Evolutionary conservation across 2,797 vertebrate genomes (phyloP).

Genomic region (Falco berigora): DNA sequence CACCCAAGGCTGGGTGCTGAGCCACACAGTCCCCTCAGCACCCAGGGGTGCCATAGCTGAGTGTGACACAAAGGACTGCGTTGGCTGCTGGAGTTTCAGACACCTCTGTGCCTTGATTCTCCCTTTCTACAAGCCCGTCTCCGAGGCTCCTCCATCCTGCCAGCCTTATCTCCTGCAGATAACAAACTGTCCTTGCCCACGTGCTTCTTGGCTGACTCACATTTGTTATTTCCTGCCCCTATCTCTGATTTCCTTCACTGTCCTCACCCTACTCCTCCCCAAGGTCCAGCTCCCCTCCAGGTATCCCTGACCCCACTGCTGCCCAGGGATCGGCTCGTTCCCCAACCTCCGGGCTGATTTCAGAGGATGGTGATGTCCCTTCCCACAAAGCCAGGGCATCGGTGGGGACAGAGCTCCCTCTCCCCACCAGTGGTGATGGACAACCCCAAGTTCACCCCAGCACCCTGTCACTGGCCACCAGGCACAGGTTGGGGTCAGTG

Average conservation of each 20-base stretch:
- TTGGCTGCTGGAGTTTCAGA: background rate
- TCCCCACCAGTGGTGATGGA: background rate
- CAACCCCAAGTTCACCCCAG: background rate
- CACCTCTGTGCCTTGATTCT: background rate
- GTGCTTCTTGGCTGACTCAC: background rate
- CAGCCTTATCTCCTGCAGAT: background rate
- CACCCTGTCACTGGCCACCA: background rate
- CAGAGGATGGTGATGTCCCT: background rate
- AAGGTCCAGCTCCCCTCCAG: background rate
- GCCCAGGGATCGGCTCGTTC: accelerated
- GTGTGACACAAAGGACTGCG: background rate
- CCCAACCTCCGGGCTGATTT: background rate
- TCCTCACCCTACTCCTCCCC: background rate
- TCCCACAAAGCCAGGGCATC: background rate
- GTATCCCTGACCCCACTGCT: background rate
- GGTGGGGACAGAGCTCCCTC: background rate
- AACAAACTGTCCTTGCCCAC: background rate
- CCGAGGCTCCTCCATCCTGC: background rate
- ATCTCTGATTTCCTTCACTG: constrained; percentile 4
- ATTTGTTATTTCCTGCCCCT: constrained; percentile 29
- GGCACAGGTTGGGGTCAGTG: no score
- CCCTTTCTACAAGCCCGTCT: background rate
- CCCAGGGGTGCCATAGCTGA: background rate
- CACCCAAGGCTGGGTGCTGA: background rate
- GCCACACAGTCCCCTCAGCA: no score